Percentiles rank a stretch among this genome's conserved stretches.
Evolutionary conservation across 2,888 invertebrate species (phyloP).

Genomic region (Andrena bicolor): DNA sequence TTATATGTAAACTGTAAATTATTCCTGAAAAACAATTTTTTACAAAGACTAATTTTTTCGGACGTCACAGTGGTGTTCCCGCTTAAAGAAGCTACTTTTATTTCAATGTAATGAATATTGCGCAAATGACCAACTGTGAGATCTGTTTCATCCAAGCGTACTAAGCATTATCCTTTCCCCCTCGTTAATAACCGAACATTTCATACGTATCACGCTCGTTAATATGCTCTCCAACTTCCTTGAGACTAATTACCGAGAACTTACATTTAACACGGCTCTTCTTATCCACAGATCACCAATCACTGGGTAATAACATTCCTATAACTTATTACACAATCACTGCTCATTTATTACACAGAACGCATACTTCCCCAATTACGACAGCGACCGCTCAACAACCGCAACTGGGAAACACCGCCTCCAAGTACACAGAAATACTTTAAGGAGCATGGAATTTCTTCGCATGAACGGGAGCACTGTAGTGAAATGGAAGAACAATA

Average conservation of each 20-base stretch:
- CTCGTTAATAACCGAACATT: slow-evolving; percentile 2
- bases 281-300: slow-evolving; percentile 3
- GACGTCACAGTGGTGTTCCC: too few relatives aligned
- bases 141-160: background rate
- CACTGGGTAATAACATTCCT: slow-evolving; percentile 5
- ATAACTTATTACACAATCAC: background rate
- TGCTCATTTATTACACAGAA: background rate
- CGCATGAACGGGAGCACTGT: background rate
- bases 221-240: slow-evolving; percentile 9
- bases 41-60: too few relatives aligned
- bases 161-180: background rate
- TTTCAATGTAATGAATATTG: background rate
- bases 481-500: background rate
- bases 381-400: background rate
- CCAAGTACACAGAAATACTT: background rate
- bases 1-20: too few relatives aligned
- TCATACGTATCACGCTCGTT: slow-evolving; percentile 10
- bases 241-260: slow-evolving; percentile 20
- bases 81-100: too few relatives aligned
- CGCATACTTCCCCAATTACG: slow-evolving; percentile 18
- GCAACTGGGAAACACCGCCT: background rate
- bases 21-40: too few relatives aligned
- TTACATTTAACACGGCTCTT: background rate
- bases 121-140: background rate
- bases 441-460: background rate